A percentile compares a stretch with the other conserved stretches of the same genome.
These are phyloP conservation scores for Malurus leucopterus DNA, from an alignment of 2,797 vertebrate species.

Conservation along the genomic window DNA sequence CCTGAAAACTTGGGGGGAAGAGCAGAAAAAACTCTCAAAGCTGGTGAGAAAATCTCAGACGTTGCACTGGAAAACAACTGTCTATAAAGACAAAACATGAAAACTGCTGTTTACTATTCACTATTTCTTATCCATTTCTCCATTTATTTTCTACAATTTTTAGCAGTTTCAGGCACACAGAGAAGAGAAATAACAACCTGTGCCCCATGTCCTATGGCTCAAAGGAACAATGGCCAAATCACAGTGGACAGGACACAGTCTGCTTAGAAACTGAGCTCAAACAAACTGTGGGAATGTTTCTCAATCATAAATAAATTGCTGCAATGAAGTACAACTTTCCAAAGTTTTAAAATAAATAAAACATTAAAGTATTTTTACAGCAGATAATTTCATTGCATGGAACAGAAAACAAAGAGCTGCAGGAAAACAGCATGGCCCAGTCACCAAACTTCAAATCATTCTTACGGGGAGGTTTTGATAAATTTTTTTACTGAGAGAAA, in stretches of 20 bases:
- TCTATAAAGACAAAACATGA: not conserved
- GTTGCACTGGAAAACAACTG: not conserved
- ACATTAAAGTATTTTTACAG: not conserved
- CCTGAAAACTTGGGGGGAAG: not conserved
- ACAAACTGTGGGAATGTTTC: not conserved
- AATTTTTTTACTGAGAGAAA: not conserved
- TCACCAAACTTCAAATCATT: not conserved
- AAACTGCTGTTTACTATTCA: not conserved
- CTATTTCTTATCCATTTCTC: not conserved
- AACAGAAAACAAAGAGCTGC: not conserved
- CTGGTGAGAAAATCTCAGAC: not conserved
- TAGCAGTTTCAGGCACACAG: not conserved
- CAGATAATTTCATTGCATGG: not conserved
- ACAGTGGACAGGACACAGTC: accelerated
- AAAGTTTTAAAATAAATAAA: not conserved
- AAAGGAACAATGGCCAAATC: not conserved
- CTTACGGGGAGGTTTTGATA: not conserved
- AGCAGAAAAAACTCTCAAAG: not conserved
- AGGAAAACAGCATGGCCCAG: accelerated
- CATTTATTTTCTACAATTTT: not conserved
- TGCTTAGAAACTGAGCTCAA: not conserved
- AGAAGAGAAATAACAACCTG: not conserved
- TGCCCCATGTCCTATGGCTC: accelerated
- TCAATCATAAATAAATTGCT: not conserved
- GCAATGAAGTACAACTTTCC: not conserved